Conservation (phyloP, 2,113 vertebrate genomes). For the Nyctereutes procyonoides region DNA sequence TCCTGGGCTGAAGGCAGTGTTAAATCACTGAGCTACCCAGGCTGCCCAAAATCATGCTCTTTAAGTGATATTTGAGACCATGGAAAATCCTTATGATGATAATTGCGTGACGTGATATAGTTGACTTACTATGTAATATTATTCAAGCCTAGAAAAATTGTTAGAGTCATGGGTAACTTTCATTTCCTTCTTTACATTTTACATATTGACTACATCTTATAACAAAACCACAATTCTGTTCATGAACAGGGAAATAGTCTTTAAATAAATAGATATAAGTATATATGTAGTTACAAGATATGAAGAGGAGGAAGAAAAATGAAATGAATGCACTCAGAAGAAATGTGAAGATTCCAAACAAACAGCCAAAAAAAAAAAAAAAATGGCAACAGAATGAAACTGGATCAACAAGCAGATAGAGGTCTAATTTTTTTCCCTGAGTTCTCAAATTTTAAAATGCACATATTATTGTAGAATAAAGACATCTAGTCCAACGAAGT, state of each 20-base stretch:
- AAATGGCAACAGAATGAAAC: background rate
- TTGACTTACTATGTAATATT: background rate
- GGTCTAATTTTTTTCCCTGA: background rate
- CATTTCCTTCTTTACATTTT: background rate
- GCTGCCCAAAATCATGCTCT: background rate
- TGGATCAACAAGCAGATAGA: too few relatives aligned
- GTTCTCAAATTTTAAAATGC: background rate
- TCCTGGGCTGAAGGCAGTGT: too few relatives aligned
- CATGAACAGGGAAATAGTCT: background rate
- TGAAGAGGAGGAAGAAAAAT: background rate
- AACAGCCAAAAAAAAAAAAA: background rate
- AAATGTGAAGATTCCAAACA: background rate
- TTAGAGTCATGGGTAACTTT: background rate
- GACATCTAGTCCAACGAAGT: background rate
- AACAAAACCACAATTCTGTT: background rate
- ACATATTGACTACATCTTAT: background rate
- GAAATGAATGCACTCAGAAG: background rate
- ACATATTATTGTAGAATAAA: background rate
- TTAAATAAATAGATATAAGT: background rate
- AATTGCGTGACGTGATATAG: background rate
- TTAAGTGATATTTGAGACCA: background rate
- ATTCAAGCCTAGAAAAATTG: background rate
- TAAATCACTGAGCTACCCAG: too few relatives aligned
- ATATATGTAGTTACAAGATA: rapidly evolving
- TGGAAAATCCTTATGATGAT: background rate